Conservation (phyloP, 2,113 vertebrate species). For the Barnardius zonarius region DNA sequence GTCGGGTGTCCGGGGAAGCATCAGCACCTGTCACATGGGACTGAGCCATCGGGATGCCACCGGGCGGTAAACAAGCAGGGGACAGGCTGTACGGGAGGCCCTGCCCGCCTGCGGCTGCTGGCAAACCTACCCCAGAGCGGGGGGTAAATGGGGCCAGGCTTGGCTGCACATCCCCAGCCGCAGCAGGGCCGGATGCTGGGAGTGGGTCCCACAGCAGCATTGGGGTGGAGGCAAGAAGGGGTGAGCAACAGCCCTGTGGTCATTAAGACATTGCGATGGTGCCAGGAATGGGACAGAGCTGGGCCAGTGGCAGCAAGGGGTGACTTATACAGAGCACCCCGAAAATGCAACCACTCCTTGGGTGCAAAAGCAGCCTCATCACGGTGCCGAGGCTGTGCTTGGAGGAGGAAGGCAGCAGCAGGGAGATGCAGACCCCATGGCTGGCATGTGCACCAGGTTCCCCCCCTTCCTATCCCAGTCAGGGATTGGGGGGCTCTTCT, state of each 20-base stretch:
- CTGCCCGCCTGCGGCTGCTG: background rate
- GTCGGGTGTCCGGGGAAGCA: constrained; percentile 68
- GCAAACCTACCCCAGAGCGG: background rate
- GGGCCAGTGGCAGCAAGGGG: accelerated
- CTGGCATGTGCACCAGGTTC: accelerated
- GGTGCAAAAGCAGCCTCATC: accelerated
- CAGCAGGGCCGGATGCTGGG: background rate
- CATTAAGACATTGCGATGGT: accelerated
- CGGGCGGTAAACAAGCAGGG: constrained; percentile 70
- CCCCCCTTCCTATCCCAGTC: background rate
- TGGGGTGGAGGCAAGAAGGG: accelerated
- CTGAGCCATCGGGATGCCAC: constrained; percentile 7
- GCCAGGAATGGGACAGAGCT: background rate
- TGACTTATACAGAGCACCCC: background rate
- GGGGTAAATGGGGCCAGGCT: background rate
- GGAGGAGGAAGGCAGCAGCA: background rate
- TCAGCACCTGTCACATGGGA: constrained; percentile 67
- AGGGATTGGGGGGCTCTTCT: background rate
- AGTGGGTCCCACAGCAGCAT: background rate
- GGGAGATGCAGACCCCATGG: accelerated
- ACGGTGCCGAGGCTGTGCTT: background rate
- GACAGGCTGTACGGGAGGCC: constrained; percentile 66
- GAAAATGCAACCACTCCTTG: accelerated
- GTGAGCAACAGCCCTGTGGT: accelerated
- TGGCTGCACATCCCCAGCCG: accelerated